Evolutionary conservation across 2,113 vertebrate genomes (phyloP).

Genomic region (Pedionomus torquatus): DNA sequence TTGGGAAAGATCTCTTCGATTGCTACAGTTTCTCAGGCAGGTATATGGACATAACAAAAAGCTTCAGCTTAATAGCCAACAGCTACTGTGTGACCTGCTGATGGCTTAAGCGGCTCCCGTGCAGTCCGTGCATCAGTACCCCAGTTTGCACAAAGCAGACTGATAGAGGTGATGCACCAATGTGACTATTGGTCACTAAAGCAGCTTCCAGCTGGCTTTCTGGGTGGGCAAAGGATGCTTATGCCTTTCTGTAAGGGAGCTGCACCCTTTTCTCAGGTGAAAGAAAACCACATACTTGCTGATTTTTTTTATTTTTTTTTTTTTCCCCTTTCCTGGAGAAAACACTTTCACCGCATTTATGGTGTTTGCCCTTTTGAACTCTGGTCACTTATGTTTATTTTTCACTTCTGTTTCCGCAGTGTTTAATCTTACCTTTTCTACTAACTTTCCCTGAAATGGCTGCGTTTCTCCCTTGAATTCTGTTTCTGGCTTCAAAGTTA

Average conservation of each 20-base stretch:
- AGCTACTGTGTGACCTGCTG: fast-evolving
- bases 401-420: background rate
- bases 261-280: background rate
- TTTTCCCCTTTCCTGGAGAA: background rate
- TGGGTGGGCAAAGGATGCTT: background rate
- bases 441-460: background rate
- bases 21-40: background rate
- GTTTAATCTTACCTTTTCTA: constrained; percentile 5
- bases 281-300: background rate
- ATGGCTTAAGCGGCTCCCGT: background rate
- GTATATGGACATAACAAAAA: background rate
- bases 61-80: background rate
- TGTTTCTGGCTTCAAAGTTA: constrained; percentile 11
- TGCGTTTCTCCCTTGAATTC: background rate
- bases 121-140: background rate
- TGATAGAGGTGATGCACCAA: background rate
- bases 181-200: too few species aligned
- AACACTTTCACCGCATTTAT: background rate
- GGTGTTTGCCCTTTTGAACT: background rate
- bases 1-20: background rate
- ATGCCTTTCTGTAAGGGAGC: background rate
- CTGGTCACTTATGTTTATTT: background rate
- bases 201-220: background rate
- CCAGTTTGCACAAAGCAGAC: background rate
- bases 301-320: too few species aligned